Conservation (phyloP, 2,888 invertebrate species). For the Maniola hyperantus region DNA sequence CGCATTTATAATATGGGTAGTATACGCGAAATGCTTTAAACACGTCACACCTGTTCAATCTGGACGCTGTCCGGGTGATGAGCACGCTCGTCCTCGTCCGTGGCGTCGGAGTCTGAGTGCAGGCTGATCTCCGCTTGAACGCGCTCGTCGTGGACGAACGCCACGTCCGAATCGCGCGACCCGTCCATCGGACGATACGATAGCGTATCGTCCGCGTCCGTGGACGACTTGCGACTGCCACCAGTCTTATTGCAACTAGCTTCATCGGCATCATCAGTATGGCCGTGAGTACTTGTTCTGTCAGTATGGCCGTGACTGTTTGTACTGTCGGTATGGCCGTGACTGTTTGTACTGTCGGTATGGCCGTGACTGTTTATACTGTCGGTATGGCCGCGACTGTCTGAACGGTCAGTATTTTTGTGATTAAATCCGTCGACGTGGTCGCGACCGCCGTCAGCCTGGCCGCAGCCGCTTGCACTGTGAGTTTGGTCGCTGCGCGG, state of each 20-base stretch:
- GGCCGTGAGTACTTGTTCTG: not conserved
- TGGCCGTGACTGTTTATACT: not conserved
- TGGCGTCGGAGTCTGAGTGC: constrained; percentile 40
- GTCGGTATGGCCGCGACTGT: not conserved
- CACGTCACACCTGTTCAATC: not conserved
- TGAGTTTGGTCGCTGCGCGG: constrained; percentile 12
- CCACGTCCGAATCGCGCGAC: constrained; percentile 41
- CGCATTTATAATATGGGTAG: too few species aligned
- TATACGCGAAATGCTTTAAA: not conserved
- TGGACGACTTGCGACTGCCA: too few species aligned
- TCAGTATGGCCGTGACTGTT: not conserved
- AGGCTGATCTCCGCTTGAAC: constrained; percentile 36
- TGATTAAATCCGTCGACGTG: too few species aligned
- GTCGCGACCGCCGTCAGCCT: not conserved
- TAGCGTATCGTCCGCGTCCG: not conserved
- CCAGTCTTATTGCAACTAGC: not conserved
- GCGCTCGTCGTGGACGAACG: constrained; percentile 50
- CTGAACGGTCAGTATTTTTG: too few species aligned
- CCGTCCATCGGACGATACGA: constrained; percentile 19
- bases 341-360: too few species aligned
- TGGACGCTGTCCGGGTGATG: not conserved
- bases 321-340: not conserved
- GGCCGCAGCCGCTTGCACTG: too few species aligned
- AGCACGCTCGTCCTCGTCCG: constrained; percentile 36
- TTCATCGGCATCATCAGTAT: not conserved